A percentile compares a stretch with the other conserved stretches of the same genome.
These are phyloP conservation scores for Carettochelys insculpta DNA, from an alignment of 2,113 vertebrate genomes.

Conservation along the genomic window DNA sequence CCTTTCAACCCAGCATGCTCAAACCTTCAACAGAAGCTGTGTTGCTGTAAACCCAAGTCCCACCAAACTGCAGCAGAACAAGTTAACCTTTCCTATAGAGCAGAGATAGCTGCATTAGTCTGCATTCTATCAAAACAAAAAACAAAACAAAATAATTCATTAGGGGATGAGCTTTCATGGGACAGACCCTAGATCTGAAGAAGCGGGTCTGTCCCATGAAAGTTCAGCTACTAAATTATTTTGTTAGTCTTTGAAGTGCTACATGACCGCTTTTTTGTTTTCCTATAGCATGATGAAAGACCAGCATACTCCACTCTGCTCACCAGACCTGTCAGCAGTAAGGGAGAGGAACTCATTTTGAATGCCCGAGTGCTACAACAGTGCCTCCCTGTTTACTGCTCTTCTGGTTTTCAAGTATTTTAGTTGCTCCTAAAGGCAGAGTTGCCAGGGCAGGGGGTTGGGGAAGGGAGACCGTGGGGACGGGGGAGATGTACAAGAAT, in stretches of 20 bases:
- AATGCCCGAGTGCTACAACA: neutral
- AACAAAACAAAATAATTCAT: no score
- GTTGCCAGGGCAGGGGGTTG: no score
- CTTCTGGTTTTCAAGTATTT: neutral
- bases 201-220: no score
- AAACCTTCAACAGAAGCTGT: neutral
- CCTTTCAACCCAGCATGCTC: neutral
- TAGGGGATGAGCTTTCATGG: no score
- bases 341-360: neutral
- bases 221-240: no score
- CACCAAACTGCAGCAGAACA: neutral
- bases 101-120: no score
- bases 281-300: neutral
- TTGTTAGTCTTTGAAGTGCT: no score
- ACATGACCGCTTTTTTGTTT: no score
- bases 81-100: accelerated
- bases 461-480: neutral
- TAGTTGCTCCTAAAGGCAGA: accelerated
- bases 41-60: neutral
- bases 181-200: no score
- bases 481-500: neutral
- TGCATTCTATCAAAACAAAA: no score
- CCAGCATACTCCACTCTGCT: neutral
- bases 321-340: neutral
- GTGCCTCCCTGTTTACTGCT: neutral